Conservation (phyloP, 2,888 invertebrate genomes). For the Pseudoips prasinana region DNA sequence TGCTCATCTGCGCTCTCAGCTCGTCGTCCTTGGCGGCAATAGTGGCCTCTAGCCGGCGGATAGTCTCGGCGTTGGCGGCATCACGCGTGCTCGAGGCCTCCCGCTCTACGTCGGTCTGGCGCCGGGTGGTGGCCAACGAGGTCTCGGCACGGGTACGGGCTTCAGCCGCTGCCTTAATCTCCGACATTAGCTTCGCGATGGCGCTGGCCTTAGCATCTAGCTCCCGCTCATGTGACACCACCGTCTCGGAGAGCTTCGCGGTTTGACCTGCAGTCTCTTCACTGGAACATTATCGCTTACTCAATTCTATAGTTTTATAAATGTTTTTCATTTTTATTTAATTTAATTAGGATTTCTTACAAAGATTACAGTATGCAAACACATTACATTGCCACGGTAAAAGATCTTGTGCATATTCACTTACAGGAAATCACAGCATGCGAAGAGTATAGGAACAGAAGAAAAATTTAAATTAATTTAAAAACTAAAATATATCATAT, state of each 20-base stretch:
- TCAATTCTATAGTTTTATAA: no score
- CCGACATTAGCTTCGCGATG: conserved; percentile 25
- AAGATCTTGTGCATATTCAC: no score
- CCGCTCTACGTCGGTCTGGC: conserved; percentile 1
- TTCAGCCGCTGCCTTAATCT: conserved; percentile 7
- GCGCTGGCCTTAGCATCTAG: conserved; percentile 16
- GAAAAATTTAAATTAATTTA: no score
- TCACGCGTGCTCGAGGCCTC: not conserved
- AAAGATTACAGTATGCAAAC: no score
- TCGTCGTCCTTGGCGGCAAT: conserved; percentile 51
- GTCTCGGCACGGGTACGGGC: not conserved
- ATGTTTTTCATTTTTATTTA: no score
- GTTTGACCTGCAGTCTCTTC: conserved; percentile 1
- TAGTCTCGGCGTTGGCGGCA: not conserved
- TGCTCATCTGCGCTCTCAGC: conserved; percentile 44
- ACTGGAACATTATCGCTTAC: no score
- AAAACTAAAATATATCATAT: no score
- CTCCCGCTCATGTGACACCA: conserved; percentile 15
- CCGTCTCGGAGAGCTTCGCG: conserved; percentile 3
- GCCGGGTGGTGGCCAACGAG: not conserved
- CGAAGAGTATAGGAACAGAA: no score
- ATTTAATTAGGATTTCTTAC: no score
- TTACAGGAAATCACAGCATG: no score
- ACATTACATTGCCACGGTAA: no score
- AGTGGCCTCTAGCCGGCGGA: not conserved